Evolutionary conservation across 2,797 vertebrate species (phyloP), one percentile per base, ranked within the genome.

Genomic region (Knipowitschia caucasica): DNA sequence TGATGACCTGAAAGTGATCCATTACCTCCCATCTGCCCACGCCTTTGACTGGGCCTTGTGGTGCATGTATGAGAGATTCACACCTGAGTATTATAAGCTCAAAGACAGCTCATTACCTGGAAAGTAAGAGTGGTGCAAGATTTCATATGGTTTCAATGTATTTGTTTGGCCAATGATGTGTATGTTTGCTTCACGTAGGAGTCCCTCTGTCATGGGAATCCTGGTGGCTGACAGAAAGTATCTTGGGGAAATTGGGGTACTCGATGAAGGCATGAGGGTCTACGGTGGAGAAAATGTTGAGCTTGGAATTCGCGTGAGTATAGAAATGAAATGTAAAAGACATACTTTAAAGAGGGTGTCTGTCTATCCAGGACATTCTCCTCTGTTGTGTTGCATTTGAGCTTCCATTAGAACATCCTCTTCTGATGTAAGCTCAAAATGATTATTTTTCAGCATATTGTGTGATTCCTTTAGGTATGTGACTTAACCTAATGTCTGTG

Each of bases 231-330:
- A 92, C 8, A 86, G 91, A 54, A 67, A 67, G 20, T 93, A 88
- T 71, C 65, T 93, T 2, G 88, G 75, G 56, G 89, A 92, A 72
- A 91, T 91, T 0, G 90, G 92, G 43, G 62, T 61, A 6, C 69
- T 93, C 4, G 92, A 93, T 18, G 64, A 65, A 36, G 91, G 91
- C 35, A 93, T 94, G 91, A 77, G 81, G 27, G 75, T 91, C 26
- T 93, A 91, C 0, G 90, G 92, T 18, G 92, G 92, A 53, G 90
- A 93, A 73, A 93, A 92, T 5, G 91, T 93, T 9, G 92, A 93
- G 50, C 84, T 94, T 10, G 90, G 89, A 34, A 69, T 93, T 38
- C 86, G 90, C 45, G 91, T 93, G 59, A 75, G 75, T 74, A 23
- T n/a, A n/a, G n/a, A n/a, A n/a, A n/a, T n/a, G n/a, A n/a, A n/a